phyloP scores from a whole-genome alignment of 2,113 vertebrate species.

The Seriola aureovittata region DNA sequence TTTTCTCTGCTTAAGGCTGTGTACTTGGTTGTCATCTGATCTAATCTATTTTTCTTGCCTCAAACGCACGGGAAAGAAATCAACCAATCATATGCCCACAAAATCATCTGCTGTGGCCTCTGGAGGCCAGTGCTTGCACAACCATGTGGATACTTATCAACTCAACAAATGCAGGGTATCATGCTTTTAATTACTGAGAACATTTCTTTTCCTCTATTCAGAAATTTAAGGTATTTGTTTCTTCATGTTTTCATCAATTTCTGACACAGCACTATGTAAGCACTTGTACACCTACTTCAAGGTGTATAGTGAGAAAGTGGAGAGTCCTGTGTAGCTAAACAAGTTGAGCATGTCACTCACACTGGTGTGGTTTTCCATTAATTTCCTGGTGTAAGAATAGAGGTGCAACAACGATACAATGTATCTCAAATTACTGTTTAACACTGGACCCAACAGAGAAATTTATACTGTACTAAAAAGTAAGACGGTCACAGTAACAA shows the following conservation, averaged over 20 bases:
- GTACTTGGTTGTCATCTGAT: constrained; percentile 7
- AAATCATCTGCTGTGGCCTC: constrained; percentile 8
- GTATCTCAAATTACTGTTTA: neutral
- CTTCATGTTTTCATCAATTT: neutral
- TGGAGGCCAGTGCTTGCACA: neutral
- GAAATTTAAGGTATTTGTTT: neutral
- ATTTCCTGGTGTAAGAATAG: neutral
- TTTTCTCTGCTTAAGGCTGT: constrained; percentile 21
- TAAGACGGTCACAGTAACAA: no score
- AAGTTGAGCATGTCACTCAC: neutral
- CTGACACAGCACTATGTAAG: neutral
- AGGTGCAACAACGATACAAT: neutral
- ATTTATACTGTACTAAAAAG: neutral
- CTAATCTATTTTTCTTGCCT: constrained; percentile 25
- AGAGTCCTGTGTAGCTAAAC: neutral
- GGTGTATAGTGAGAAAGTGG: neutral
- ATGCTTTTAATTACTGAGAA: neutral
- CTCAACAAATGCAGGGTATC: neutral
- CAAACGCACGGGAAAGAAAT: constrained; percentile 13
- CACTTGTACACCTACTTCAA: neutral
- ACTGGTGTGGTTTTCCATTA: neutral
- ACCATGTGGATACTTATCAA: neutral
- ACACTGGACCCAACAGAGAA: neutral
- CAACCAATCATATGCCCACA: neutral
- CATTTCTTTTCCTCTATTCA: neutral